Evolutionary conservation across 2,888 invertebrate species (phyloP).

Genomic region (Stenodema calcarata): DNA sequence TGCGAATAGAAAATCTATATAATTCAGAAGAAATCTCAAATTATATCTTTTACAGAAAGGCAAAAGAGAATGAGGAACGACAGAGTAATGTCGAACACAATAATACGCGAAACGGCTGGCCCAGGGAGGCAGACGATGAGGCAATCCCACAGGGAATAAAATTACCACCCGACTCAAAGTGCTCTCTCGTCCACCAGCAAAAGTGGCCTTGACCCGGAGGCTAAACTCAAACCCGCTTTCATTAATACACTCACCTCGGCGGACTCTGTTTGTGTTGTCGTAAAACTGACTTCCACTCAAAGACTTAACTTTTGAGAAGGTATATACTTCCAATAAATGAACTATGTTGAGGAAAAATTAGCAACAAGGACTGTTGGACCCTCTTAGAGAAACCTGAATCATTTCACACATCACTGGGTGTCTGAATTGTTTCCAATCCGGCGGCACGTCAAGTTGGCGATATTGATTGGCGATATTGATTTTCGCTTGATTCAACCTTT

Average conservation of each 20-base stretch:
- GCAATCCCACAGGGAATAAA: not conserved
- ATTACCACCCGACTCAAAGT: not conserved
- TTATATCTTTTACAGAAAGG: too few species aligned
- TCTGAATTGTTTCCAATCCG: not conserved
- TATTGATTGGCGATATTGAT: too few species aligned
- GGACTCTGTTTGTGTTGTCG: not conserved
- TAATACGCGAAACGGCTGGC: not conserved
- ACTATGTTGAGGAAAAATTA: not conserved
- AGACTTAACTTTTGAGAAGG: not conserved
- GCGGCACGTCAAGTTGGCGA: not conserved
- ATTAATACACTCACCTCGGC: not conserved
- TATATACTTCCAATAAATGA: not conserved
- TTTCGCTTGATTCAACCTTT: too few species aligned
- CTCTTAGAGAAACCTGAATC: not conserved
- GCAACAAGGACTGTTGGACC: not conserved
- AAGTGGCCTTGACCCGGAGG: not conserved
- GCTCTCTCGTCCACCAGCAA: not conserved
- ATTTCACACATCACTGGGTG: not conserved
- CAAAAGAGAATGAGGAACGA: not conserved
- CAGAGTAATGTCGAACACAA: not conserved
- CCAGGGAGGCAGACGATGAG: not conserved
- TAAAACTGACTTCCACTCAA: not conserved
- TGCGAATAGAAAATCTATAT: too few species aligned
- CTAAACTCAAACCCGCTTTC: not conserved
- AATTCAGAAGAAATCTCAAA: too few species aligned